Percentiles rank a stretch among this genome's conserved stretches.
Conservation (phyloP, 1,140 invertebrate genomes). For the Helicoverpa armigera region DNA sequence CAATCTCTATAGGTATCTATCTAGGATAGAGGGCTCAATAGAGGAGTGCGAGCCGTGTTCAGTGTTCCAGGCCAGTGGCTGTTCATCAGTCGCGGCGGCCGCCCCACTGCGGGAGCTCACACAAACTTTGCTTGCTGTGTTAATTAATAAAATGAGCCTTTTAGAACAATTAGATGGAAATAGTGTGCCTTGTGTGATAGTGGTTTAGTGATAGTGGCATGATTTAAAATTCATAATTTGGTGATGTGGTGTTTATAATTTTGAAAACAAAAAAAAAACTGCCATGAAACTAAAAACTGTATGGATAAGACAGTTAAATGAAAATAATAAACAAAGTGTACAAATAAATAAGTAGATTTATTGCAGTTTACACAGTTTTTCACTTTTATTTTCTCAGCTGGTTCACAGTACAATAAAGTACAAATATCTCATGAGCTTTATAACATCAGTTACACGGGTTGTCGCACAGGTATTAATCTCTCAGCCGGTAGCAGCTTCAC, state of each 20-base stretch:
- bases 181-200: constrained; percentile 35
- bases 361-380: constrained; percentile 23
- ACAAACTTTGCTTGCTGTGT: constrained; percentile 50
- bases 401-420: neutral
- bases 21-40: constrained; percentile 56
- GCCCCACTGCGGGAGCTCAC: constrained; percentile 55
- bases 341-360: neutral
- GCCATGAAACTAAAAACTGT: neutral
- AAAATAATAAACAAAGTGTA: constrained; percentile 21
- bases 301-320: neutral
- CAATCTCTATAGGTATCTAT: constrained; percentile 52
- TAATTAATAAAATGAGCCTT: constrained; percentile 46
- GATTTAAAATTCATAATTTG: constrained; percentile 28
- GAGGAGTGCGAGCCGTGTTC: constrained; percentile 73
- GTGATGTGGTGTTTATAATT: constrained; percentile 25
- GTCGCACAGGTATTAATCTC: constrained; percentile 74
- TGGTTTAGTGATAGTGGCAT: constrained; percentile 50
- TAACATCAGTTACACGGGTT: constrained; percentile 41
- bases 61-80: constrained; percentile 82
- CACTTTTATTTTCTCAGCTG: neutral
- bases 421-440: constrained; percentile 12
- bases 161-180: constrained; percentile 41
- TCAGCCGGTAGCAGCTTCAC: constrained; percentile 76
- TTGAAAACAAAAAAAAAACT: neutral
- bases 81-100: constrained; percentile 74